Conservation (phyloP, 1,140 invertebrate species). For the Leptinotarsa undecemlineata region DNA sequence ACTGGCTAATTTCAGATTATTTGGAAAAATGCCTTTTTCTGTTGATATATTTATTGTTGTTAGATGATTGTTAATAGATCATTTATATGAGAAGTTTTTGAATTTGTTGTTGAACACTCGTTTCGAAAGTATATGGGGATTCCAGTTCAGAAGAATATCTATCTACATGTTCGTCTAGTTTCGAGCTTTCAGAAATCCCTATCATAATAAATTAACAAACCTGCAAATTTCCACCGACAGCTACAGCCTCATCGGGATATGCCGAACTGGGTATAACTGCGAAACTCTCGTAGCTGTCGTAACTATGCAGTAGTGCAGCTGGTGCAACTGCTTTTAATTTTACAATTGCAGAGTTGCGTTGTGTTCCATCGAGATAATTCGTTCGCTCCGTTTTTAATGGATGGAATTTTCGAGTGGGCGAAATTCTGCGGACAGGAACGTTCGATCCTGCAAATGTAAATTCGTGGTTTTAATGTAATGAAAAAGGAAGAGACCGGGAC, state of each 20-base stretch:
- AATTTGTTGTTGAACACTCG: too few relatives aligned
- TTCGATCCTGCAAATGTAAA: neutral
- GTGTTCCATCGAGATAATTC: slow-evolving; percentile 10
- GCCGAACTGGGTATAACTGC: slow-evolving; percentile 8
- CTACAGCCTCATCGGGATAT: slow-evolving; percentile 3
- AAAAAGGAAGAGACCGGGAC: too few relatives aligned
- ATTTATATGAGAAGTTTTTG: too few relatives aligned
- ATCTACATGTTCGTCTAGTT: too few relatives aligned
- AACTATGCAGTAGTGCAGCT: neutral
- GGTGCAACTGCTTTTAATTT: slow-evolving; percentile 9
- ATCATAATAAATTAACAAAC: slow-evolving; percentile 11
- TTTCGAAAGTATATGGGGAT: too few relatives aligned
- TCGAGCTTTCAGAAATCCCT: too few relatives aligned
- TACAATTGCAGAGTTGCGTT: neutral
- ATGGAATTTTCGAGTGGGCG: neutral
- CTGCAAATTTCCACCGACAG: slow-evolving; percentile 13
- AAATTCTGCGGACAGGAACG: neutral
- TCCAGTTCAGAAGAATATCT: too few relatives aligned
- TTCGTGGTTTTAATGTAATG: neutral
- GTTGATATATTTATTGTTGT: too few relatives aligned
- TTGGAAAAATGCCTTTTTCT: too few relatives aligned
- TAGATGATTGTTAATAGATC: too few relatives aligned
- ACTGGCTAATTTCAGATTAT: too few relatives aligned
- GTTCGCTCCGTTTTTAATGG: slow-evolving; percentile 6
- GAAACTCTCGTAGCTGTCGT: slow-evolving; percentile 14